Evolutionary conservation across 2,113 vertebrate genomes (phyloP).

Genomic region (Heliornis fulica): DNA sequence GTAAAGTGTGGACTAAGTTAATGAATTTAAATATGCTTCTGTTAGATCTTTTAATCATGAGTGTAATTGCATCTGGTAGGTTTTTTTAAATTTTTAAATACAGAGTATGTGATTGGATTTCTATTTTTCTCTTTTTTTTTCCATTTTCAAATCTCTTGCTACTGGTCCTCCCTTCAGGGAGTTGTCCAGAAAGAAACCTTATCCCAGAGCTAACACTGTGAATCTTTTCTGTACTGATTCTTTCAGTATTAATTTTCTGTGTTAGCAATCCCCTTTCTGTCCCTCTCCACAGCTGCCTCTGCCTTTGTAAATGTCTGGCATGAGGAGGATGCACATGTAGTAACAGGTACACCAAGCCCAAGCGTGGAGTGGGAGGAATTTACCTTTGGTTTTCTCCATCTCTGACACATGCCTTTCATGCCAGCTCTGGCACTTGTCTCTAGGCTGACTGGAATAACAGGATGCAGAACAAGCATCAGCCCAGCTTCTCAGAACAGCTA

Average conservation of each 20-base stretch:
- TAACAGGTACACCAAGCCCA: background rate
- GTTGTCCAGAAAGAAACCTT: background rate
- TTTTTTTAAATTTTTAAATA: conserved; percentile 60
- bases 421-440: background rate
- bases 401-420: background rate
- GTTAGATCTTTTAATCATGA: conserved; percentile 65
- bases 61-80: conserved; percentile 64
- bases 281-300: background rate
- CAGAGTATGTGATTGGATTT: conserved; percentile 17
- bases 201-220: background rate
- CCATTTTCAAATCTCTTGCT: background rate
- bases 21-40: conserved; percentile 66
- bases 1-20: conserved; percentile 51
- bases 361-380: background rate
- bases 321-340: background rate
- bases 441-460: conserved; percentile 23
- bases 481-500: background rate
- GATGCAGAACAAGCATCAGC: background rate
- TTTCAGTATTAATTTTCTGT: background rate
- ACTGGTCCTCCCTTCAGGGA: background rate
- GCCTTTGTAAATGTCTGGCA: background rate
- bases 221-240: background rate
- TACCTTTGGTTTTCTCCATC: background rate
- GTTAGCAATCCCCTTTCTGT: background rate
- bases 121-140: background rate